Conservation (phyloP, 2,797 vertebrate species). For the Peromyscus nudipes region DNA sequence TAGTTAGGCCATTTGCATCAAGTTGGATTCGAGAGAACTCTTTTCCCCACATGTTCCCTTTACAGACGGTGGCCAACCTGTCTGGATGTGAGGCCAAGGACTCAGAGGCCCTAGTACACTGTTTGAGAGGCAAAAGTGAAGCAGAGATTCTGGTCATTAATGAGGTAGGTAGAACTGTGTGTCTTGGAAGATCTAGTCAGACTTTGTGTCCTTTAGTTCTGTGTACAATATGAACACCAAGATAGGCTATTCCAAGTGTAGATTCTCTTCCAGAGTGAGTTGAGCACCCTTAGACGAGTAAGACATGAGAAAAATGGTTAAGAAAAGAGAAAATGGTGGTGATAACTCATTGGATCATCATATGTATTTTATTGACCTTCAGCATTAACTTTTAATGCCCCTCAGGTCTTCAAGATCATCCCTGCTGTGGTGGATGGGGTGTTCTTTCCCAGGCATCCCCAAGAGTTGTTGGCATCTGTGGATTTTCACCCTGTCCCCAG, state of each 20-base stretch:
- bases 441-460: slow-evolving; percentile 83
- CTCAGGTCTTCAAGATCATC: background rate
- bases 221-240: no score
- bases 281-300: no score
- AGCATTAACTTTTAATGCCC: background rate
- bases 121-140: slow-evolving; percentile 82
- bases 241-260: no score
- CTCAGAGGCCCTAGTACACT: slow-evolving; percentile 80
- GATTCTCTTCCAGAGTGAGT: no score
- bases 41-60: background rate
- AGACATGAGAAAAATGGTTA: background rate
- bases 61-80: slow-evolving; percentile 77
- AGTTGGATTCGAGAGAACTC: background rate
- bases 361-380: background rate
- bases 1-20: background rate
- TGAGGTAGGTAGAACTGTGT: slow-evolving; percentile 20
- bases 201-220: no score
- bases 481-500: slow-evolving; percentile 82
- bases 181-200: background rate
- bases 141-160: slow-evolving; percentile 76
- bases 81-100: slow-evolving; percentile 77
- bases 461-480: slow-evolving; percentile 80
- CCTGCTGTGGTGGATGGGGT: slow-evolving; percentile 77
- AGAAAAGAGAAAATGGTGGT: background rate
- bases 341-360: background rate